A percentile compares a stretch with the other conserved stretches of the same genome.
Conservation (phyloP, 2,888 invertebrate genomes). For the Hipparchia semele region DNA sequence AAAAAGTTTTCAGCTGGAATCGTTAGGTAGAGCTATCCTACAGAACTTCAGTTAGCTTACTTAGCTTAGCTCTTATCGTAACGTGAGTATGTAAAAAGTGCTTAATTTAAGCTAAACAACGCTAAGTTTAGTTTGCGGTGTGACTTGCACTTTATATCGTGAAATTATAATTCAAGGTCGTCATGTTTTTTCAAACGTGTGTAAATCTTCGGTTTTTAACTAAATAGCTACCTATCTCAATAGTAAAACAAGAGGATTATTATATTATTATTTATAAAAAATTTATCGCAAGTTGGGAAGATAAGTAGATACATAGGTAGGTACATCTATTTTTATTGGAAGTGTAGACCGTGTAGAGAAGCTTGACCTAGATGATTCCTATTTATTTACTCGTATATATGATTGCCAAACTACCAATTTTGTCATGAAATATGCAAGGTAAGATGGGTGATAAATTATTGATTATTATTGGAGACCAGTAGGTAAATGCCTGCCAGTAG, state of each 20-base stretch:
- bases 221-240: constrained; percentile 6
- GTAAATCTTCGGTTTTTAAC: constrained; percentile 28
- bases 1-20: too few relatives aligned
- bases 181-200: constrained; percentile 46
- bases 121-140: too few relatives aligned
- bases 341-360: neutral
- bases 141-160: constrained; percentile 51
- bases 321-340: neutral
- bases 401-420: neutral
- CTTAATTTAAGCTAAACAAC: too few relatives aligned
- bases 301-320: neutral
- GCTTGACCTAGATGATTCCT: neutral
- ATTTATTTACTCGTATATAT: neutral
- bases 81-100: too few relatives aligned
- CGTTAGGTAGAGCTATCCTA: too few relatives aligned
- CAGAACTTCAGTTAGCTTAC: too few relatives aligned
- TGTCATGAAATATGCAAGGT: constrained; percentile 2
- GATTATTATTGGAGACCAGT: neutral
- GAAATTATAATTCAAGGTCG: constrained; percentile 76
- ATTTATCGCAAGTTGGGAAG: neutral
- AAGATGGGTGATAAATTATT: neutral
- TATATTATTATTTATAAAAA: neutral
- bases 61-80: too few relatives aligned
- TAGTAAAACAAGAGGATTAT: constrained; percentile 13
- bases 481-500: neutral